Percentiles rank a stretch among this genome's conserved stretches.
phyloP scores from a whole-genome alignment of 2,113 vertebrate genomes.

The Rhinopithecus roxellana region DNA sequence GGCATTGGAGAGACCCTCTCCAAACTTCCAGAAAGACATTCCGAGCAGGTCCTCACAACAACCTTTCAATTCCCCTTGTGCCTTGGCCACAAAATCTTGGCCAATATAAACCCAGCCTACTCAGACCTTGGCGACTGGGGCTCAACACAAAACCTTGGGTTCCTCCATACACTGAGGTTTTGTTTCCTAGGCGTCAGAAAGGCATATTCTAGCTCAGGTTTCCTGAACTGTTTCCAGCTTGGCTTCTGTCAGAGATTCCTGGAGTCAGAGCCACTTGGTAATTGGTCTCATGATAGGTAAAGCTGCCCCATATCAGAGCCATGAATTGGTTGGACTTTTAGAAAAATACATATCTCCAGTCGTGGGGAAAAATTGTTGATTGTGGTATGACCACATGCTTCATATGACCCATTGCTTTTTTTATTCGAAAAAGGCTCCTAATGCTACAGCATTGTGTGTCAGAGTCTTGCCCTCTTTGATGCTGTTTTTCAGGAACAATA shows the following conservation, averaged over 20 bases:
- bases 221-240: background rate
- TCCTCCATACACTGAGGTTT: background rate
- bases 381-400: background rate
- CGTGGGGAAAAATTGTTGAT: background rate
- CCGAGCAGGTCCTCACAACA: background rate
- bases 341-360: background rate
- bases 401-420: background rate
- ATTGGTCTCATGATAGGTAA: background rate
- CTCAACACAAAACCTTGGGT: background rate
- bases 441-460: background rate
- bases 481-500: background rate
- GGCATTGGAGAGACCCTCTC: background rate
- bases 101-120: background rate
- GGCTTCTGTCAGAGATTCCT: background rate
- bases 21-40: constrained; percentile 10
- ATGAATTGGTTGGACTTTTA: background rate
- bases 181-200: background rate
- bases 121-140: background rate
- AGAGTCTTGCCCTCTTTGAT: background rate
- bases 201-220: background rate
- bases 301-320: background rate
- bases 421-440: constrained; percentile 12
- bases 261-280: background rate
- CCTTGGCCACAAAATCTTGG: background rate
- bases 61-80: background rate